phyloP scores from a whole-genome alignment of 2,888 invertebrate genomes.

The Strigamia crassipes region DNA sequence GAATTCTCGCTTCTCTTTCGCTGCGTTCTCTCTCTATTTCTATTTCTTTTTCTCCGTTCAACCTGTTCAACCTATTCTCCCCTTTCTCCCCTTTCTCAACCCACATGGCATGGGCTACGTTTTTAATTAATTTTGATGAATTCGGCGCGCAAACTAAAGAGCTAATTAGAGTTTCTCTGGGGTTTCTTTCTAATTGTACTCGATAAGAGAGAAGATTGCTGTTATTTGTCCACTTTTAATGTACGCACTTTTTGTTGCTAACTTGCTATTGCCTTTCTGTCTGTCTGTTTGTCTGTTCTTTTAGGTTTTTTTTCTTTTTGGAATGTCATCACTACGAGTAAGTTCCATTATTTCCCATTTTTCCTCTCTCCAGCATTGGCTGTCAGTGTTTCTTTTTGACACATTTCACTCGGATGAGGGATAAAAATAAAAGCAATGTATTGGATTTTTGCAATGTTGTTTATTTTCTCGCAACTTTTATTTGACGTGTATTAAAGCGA shows the following conservation, averaged over 20 bases:
- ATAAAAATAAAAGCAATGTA: constrained; percentile 4
- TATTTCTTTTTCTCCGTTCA: too few relatives aligned
- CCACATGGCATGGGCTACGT: constrained; percentile 17
- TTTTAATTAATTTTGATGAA: constrained; percentile 36
- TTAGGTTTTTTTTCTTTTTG: not conserved
- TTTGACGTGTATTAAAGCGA: not conserved
- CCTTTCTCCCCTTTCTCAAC: not conserved
- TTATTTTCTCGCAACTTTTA: not conserved
- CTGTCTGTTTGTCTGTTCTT: not conserved
- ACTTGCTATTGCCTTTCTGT: constrained; percentile 7
- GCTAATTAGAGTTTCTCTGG: not conserved
- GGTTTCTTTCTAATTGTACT: not conserved
- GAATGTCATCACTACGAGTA: not conserved
- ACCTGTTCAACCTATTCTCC: not conserved
- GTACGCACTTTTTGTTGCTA: not conserved
- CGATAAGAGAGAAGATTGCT: not conserved
- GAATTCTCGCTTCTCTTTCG: not conserved
- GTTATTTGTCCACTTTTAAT: not conserved
- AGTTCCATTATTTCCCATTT: constrained; percentile 13
- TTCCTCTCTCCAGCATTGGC: not conserved
- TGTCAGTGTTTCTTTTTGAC: constrained; percentile 27
- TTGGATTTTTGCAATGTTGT: not conserved
- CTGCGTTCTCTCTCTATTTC: not conserved
- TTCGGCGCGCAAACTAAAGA: constrained; percentile 17
- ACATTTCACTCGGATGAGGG: not conserved